phyloP scores from a whole-genome alignment of 2,113 vertebrate genomes.

The Coregonus clupeaformis region DNA sequence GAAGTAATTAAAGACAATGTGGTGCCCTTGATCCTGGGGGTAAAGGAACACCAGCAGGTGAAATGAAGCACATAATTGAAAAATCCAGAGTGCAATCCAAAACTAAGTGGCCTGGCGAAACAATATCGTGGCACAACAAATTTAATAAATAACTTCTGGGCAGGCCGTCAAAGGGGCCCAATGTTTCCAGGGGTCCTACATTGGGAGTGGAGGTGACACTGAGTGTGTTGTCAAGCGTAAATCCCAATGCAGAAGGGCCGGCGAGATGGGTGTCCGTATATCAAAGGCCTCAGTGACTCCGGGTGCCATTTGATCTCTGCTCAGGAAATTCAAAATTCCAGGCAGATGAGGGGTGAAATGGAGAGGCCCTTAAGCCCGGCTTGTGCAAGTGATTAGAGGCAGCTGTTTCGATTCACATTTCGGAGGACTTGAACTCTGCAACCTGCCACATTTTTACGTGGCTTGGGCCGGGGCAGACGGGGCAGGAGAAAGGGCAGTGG shows the following conservation, averaged over 20 bases:
- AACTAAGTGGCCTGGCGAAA: constrained; percentile 78
- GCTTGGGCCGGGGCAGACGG: constrained; percentile 33
- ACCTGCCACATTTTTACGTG: constrained; percentile 74
- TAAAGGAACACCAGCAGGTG: constrained; percentile 76
- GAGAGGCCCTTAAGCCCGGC: constrained; percentile 77
- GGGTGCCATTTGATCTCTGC: constrained; percentile 80
- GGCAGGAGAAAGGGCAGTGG: constrained; percentile 50
- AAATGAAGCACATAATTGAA: constrained; percentile 83
- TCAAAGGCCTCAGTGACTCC: constrained; percentile 79
- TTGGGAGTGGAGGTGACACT: constrained; percentile 78
- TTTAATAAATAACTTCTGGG: constrained; percentile 81
- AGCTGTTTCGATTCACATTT: constrained; percentile 87
- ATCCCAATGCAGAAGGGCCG: constrained; percentile 66
- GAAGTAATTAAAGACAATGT: constrained; percentile 77
- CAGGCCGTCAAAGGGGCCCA: constrained; percentile 71
- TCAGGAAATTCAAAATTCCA: constrained; percentile 83
- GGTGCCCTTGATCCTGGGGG: constrained; percentile 72
- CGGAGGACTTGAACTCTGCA: constrained; percentile 81
- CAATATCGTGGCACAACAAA: constrained; percentile 77
- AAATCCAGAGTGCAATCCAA: constrained; percentile 83
- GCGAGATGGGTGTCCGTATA: constrained; percentile 81
- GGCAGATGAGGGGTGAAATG: constrained; percentile 85
- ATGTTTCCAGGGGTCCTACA: constrained; percentile 71
- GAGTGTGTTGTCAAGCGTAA: constrained; percentile 81
- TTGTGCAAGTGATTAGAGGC: constrained; percentile 80